These are phyloP conservation scores for Loriculus beryllinus DNA, from an alignment of 2,797 vertebrate genomes.

Conservation along the genomic window DNA sequence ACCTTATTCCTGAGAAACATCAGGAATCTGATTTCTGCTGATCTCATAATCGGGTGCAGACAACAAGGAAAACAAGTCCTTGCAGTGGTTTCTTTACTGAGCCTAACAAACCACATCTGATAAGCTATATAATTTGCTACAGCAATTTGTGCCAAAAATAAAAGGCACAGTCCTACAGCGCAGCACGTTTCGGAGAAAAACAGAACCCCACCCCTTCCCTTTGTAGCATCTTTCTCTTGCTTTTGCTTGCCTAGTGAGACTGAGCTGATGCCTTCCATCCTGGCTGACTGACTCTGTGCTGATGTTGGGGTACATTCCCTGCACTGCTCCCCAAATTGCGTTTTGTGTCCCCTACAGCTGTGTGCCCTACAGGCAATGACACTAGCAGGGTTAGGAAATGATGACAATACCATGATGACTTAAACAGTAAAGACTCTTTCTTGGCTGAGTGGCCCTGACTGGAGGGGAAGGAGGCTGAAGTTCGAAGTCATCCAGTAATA, in stretches of 20 bases:
- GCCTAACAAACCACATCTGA: slow-evolving; percentile 79
- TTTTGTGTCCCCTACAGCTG: neutral
- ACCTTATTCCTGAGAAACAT: slow-evolving; percentile 54
- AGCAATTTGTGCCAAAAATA: slow-evolving; percentile 81
- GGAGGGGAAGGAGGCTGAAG: slow-evolving; percentile 35
- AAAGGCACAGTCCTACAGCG: slow-evolving; percentile 75
- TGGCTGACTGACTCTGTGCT: neutral
- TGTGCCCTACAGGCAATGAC: neutral
- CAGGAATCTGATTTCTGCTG: slow-evolving; percentile 68
- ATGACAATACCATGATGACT: slow-evolving; percentile 45
- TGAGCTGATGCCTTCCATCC: slow-evolving; percentile 22
- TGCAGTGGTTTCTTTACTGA: slow-evolving; percentile 73
- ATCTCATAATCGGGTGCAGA: slow-evolving; percentile 71
- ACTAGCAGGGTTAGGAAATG: slow-evolving; percentile 41
- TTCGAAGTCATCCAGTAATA: slow-evolving; percentile 65
- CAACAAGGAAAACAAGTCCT: slow-evolving; percentile 75
- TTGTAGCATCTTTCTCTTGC: slow-evolving; percentile 55
- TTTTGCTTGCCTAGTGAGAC: slow-evolving; percentile 18
- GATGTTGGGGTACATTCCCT: neutral
- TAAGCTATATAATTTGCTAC: slow-evolving; percentile 80
- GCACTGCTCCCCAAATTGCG: neutral
- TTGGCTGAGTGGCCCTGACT: slow-evolving; percentile 43
- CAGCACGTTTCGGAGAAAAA: slow-evolving; percentile 77
- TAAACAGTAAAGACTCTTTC: slow-evolving; percentile 50
- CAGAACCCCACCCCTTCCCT: slow-evolving; percentile 68